Evolutionary conservation across 2,888 invertebrate genomes (phyloP), one percentile per base, ranked within the genome.

Genomic region (Dasypolia templi): DNA sequence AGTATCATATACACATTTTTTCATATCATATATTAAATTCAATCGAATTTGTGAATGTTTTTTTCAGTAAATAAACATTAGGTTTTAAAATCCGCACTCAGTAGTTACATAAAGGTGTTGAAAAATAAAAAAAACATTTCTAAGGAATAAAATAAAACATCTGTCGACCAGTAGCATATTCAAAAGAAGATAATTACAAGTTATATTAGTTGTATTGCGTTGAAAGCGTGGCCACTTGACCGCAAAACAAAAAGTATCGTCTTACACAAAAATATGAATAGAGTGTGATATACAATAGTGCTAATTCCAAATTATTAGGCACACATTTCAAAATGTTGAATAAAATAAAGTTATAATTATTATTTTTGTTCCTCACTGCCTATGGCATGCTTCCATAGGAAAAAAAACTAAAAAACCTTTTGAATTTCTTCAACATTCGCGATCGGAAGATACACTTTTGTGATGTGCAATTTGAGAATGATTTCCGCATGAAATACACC

Each of bases 391-490:
- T 83, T 82, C 68, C 65, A 75, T 29, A 51, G 0, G 22, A 83
- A 82, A 63, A 67, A 69, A 64, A 22, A 4, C 0, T 61, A 85
- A 87, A 88, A 87, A 87, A 86, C 81, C 76, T 83, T 79, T 82
- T 76, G 75, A 68, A 58, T 83, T 84, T 86, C 79, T 79, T 76
- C 75, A 84, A 85, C 79, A 88, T 89, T 87, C 76, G 89, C 89
- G 93, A 93, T 94, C 94, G 94, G 94, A 94, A 94, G 93, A 91
- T 88, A 86, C 83, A 91, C 88, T 90, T 91, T 89, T 91, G 88
- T 86, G 89, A 91, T 93, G 92, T 94, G 96, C 95, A 96, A 96
- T 95, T 95, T 94, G 95, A 96, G 95, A 95, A 92, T 92, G 91
- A 94, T 94, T 95, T 96, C 96, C 96, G 95, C 95, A 93, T 92